Percentiles rank a stretch among this genome's conserved stretches.
Conservation (phyloP, 2,888 invertebrate genomes). For the Pemphredon lugubris region DNA sequence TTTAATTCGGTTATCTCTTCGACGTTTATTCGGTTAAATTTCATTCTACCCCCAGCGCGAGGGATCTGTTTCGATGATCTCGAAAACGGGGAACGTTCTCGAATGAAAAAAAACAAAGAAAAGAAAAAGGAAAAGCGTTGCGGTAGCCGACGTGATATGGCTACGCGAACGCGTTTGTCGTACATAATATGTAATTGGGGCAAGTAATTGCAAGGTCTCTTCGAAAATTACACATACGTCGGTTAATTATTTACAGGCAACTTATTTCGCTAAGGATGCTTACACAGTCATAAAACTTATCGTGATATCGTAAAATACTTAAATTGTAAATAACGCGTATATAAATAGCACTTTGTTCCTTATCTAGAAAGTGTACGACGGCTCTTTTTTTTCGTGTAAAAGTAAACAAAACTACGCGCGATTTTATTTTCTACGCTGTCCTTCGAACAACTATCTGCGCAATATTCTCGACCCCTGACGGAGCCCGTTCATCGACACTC, state of each 20-base stretch:
- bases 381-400: slow-evolving; percentile 53
- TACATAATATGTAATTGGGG: slow-evolving; percentile 20
- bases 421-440: slow-evolving; percentile 14
- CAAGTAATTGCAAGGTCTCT: slow-evolving; percentile 33
- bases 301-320: slow-evolving; percentile 47
- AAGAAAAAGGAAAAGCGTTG: neutral
- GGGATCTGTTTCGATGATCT: too few relatives aligned
- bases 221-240: slow-evolving; percentile 47
- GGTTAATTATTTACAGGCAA: slow-evolving; percentile 60
- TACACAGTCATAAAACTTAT: slow-evolving; percentile 56
- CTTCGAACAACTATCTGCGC: slow-evolving; percentile 4
- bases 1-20: neutral
- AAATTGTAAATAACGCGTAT: slow-evolving; percentile 50
- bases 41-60: too few relatives aligned
- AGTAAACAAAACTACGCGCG: slow-evolving; percentile 50
- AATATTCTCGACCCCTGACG: slow-evolving; percentile 33
- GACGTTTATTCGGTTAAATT: too few relatives aligned
- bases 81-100: too few relatives aligned
- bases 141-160: slow-evolving; percentile 10
- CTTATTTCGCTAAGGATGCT: slow-evolving; percentile 57
- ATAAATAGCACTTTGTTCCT: slow-evolving; percentile 56
- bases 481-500: neutral
- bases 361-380: slow-evolving; percentile 48
- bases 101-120: neutral
- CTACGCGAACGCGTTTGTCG: slow-evolving; percentile 19